Evolutionary conservation across 2,113 vertebrate genomes (phyloP), one percentile per base, ranked within the genome.

Genomic region (Archocentrus centrarchus): DNA sequence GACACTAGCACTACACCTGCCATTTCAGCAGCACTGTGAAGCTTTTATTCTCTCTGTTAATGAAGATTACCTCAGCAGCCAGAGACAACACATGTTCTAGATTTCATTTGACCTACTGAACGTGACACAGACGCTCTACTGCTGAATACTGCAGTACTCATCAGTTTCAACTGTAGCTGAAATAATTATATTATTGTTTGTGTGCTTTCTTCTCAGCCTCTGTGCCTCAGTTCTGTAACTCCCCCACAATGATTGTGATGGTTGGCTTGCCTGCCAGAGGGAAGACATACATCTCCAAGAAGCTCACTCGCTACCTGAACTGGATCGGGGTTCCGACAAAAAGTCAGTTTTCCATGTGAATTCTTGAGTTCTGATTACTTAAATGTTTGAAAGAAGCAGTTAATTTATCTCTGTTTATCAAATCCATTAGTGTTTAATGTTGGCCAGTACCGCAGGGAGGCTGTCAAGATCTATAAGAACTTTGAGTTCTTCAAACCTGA

Each of bases 241-340:
- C 97, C 18, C 97, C 97, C 13, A 98, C 96, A 0, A 92, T 98
- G 95, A 97, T 98, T 59, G 97, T 98, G 77, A 96, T 97, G 97
- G 97, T 98, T 82, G 97, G 97, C 27, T 88, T 98, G 37, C 97
- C 97, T 2, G 97, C 97, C 75, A 94, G 97, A 76, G 97, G 97
- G 75, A 98, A 98, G 92, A 98, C 97, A 0, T 97, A 97, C 89
- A 98, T 98, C 89, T 97, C 97, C 76, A 97, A 96, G 73, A 98
- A 98, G 84, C 97, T 98, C 77, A 98, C 97, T 1, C 95, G 96
- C n/a, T 98, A 98, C 88, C 96, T 98, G 64, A 98, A 98, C 91
- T 98, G 97, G 97, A 97, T 98, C 20, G 97, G 97, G 14, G 97
- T 96, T 59, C 95, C 97, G 1, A 98, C 97, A 7, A 97, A 97